phyloP scores from a whole-genome alignment of 2,113 vertebrate species.

The Solea solea region DNA sequence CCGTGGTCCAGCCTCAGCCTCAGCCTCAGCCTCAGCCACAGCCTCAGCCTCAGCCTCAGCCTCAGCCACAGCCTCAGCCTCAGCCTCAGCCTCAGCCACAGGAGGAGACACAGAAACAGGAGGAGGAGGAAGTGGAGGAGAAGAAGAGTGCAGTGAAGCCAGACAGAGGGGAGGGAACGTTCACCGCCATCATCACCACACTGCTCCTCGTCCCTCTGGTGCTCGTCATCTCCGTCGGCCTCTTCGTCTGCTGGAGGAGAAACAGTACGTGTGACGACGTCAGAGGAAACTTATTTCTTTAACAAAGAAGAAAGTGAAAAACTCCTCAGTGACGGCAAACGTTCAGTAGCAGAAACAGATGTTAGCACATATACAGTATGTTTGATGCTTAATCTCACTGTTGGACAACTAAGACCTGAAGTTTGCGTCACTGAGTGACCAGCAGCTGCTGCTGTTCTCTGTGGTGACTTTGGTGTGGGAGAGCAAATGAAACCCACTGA shows the following conservation, averaged over 20 bases:
- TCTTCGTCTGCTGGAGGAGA: conserved; percentile 92
- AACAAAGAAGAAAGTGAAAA: no score
- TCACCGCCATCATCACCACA: conserved; percentile 87
- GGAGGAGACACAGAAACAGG: conserved; percentile 11
- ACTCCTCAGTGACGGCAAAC: no score
- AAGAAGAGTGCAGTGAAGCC: conserved; percentile 75
- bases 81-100: conserved; percentile 2
- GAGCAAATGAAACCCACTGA: no score
- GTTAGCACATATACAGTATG: no score
- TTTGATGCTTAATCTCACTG: no score
- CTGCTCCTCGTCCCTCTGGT: conserved; percentile 89
- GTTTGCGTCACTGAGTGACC: no score
- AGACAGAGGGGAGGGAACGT: conserved; percentile 76
- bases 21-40: conserved; percentile 2
- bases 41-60: conserved; percentile 8
- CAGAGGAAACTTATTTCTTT: no score
- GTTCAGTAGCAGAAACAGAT: no score
- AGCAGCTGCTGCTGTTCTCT: no score
- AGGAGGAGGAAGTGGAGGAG: conserved; percentile 49
- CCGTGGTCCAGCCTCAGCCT: neutral
- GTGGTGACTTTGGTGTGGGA: no score
- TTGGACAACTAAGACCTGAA: no score
- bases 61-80: conserved; percentile 12
- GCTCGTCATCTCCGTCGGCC: conserved; percentile 84
- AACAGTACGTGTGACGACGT: conserved; percentile 80